Base-by-base conservation (phyloP, 2,113 vertebrate species). In the Melanostigma gelatinosum region DNA sequence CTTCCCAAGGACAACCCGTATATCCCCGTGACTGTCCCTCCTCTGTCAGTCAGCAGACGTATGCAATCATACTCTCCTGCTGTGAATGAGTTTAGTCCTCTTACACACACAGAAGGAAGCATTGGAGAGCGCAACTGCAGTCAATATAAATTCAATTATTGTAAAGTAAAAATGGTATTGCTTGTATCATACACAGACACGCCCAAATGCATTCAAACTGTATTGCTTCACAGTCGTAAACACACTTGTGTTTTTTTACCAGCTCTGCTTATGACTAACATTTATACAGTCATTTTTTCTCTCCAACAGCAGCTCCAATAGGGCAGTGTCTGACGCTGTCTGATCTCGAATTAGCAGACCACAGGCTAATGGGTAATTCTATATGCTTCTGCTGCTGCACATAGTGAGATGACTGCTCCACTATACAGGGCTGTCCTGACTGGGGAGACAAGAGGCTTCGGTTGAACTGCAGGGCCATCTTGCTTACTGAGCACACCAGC, bases 1-100 rank as follows among this genome's bases (percentile, higher is more conserved):
- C 29, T 29, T 88, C 68, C 89, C 88, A 88, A 91, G 90, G 86
- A 86, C 89, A 84, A 64, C 79, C 80, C 84, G 70, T 20, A 24
- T 44, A 71, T 58, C 60, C 36, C 29, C 4, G 60, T 72, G 65
- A 80, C 76, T 81, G 55, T 75, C 67, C 27, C 61, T 78, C 57
- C 48, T 52, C 15, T 75, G 52, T 82, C 70, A 68, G 48, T 57
- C 66, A 52, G 71, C 63, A 50, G 29, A 76, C 77, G 44, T 75
- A 64, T 27, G n/a, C 62, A 72, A 70, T 55, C 55, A 67, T 55
- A 9, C 13, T 54, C 38, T 81, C 22, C 69, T 62, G 48, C 67
- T 32, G 44, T 75, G 79, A 84, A 81, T 76, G 64, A 67, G 54
- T 46, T 42, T 20, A 75, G 66, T 57, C 5, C 34, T 75, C 22